phyloP scores from a whole-genome alignment of 2,888 invertebrate species.

The Conistra vaccinii region DNA sequence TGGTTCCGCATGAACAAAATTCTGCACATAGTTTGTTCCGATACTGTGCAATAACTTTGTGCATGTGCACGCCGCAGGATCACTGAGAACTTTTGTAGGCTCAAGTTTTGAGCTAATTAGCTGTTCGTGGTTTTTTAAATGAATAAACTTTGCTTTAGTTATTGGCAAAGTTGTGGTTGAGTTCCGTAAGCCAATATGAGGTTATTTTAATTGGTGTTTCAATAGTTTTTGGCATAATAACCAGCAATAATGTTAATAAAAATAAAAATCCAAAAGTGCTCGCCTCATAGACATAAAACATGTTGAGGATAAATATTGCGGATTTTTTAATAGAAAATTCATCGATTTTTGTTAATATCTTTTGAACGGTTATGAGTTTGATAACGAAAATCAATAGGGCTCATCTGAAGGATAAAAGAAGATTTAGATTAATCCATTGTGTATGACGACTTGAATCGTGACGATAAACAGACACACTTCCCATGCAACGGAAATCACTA shows the following conservation, averaged over 20 bases:
- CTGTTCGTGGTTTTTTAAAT: constrained; percentile 30
- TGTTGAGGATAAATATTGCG: no score
- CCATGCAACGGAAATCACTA: no score
- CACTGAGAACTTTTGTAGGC: constrained; percentile 40
- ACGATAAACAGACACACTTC: no score
- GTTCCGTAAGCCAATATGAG: neutral
- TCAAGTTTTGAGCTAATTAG: constrained; percentile 51
- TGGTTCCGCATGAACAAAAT: constrained; percentile 75
- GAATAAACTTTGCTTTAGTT: constrained; percentile 24
- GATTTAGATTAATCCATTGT: no score
- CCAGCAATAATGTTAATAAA: accelerated
- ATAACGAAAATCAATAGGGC: no score
- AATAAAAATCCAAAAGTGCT: neutral
- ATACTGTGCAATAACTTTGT: constrained; percentile 62
- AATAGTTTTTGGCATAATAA: neutral
- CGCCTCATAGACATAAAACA: no score
- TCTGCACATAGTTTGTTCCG: constrained; percentile 69
- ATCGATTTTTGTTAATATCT: no score
- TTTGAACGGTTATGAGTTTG: no score
- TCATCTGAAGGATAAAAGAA: no score
- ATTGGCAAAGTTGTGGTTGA: neutral
- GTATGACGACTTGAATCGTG: no score
- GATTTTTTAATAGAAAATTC: no score
- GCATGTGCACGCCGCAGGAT: constrained; percentile 52
- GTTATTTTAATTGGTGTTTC: neutral